Percentiles rank a stretch among this genome's conserved stretches.
Evolutionary conservation across 2,888 invertebrate genomes (phyloP).

Genomic region (Nephrotoma guestfalica): DNA sequence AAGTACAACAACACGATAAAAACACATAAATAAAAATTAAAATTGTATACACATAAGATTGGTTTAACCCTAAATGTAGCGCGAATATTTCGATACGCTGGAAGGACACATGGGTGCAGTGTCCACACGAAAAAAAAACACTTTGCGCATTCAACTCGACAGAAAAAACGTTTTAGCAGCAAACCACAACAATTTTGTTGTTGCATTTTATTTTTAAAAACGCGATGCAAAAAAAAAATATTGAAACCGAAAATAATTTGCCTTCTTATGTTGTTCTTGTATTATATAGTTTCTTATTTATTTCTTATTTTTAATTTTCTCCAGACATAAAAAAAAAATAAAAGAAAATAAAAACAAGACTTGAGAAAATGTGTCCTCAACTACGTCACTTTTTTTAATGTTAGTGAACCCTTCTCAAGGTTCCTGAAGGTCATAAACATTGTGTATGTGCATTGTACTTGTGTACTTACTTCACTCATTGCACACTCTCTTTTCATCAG

Average conservation of each 20-base stretch:
- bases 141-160: background rate
- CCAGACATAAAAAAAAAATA: background rate
- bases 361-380: constrained; percentile 1
- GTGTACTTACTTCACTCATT: background rate
- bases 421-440: constrained; percentile 7
- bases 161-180: background rate
- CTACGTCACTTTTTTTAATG: constrained; percentile 4
- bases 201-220: background rate
- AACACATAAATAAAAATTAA: background rate
- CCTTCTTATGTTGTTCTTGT: background rate
- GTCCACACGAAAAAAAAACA: background rate
- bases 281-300: background rate
- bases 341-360: background rate
- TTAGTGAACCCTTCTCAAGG: constrained; percentile 7
- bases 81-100: background rate
- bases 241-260: background rate
- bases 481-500: background rate
- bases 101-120: background rate
- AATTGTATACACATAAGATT: background rate
- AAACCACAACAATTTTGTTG: background rate
- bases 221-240: background rate
- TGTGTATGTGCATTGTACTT: background rate
- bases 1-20: background rate
- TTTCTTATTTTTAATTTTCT: background rate
- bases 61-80: background rate